Evolutionary conservation across 2,113 vertebrate genomes (phyloP), one percentile per base, ranked within the genome.

Genomic region (Polypterus bichir): DNA sequence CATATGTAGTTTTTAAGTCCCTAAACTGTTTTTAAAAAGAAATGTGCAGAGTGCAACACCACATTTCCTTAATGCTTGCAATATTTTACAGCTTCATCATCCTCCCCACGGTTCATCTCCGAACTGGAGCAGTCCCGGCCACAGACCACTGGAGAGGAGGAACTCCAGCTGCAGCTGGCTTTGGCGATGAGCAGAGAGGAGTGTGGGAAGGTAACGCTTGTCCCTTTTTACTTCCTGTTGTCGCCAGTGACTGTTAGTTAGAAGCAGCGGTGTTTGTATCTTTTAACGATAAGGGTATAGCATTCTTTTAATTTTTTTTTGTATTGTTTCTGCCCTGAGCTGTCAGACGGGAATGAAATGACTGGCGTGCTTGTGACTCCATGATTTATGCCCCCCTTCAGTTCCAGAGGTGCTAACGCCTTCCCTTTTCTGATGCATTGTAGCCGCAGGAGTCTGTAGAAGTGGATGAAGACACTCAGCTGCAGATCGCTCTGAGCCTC

Each of bases 141-240:
- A 0, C 82, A 93, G 71, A 93, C 92, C 0, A 91, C 83, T 0
- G 95, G 92, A 7, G 95, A 98, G 71, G 95, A 97, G 75, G 91
- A 97, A 70, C 82, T 97, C 60, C 95, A 98, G 81, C 81, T 97
- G 71, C 91, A 95, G 84, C 88, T 97, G 69, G 94, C 93, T 0
- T 63, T 98, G 81, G 94, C 94, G 64, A 94, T 97, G 92, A 97
- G 94, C 79, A 89, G 90, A 3, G 93, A 97, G 72, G 95, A 97
- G 72, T 93, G 84, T 1, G 92, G 96, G 78, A 97, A 96, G 92
- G 93, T 95, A 85, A 73, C 60, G 47, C 6, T 10, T 53, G 47
- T 52, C 10, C 7, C 51, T 52, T 52, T 27, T 27, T 27, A 27
- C 27, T 27, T 27, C 27, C 27, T 27, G 27, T 27, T 27, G 1